Percentiles rank a stretch among this genome's conserved stretches.
Conservation (phyloP, 2,888 invertebrate genomes). For the Xestia c-nigrum region DNA sequence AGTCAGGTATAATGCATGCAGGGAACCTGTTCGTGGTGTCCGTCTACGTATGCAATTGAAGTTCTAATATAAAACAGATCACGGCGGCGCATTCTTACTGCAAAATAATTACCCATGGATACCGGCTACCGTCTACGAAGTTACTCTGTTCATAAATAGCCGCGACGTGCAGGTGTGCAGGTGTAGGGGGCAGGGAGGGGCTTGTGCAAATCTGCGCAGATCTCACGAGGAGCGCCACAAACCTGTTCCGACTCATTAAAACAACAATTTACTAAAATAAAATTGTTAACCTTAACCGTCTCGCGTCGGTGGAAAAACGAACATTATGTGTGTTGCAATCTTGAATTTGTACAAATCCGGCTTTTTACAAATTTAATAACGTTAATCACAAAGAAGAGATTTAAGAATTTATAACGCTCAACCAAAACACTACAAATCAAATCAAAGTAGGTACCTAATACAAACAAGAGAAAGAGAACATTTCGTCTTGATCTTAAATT, state of each 20-base stretch:
- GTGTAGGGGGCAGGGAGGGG: neutral
- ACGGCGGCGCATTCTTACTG: constrained; percentile 31
- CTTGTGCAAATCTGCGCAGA: constrained; percentile 32
- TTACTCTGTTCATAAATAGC: constrained; percentile 22
- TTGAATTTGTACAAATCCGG: neutral
- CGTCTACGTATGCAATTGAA: constrained; percentile 22
- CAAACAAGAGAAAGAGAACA: neutral
- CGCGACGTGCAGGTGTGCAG: neutral
- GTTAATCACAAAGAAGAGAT: neutral
- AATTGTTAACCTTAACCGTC: neutral
- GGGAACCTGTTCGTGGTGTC: constrained; percentile 36
- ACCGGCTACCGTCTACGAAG: neutral
- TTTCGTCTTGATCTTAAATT: neutral
- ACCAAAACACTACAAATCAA: neutral
- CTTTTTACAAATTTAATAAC: neutral
- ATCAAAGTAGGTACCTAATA: no score
- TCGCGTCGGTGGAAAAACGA: neutral
- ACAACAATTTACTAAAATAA: constrained; percentile 47
- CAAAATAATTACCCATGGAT: constrained; percentile 40
- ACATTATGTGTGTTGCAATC: constrained; percentile 7
- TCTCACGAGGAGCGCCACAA: constrained; percentile 41
- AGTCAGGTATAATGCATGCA: constrained; percentile 23
- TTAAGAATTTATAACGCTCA: neutral
- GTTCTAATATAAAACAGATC: constrained; percentile 54
- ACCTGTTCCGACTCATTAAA: constrained; percentile 39